Evolutionary conservation across 2,113 vertebrate genomes (phyloP).

Genomic region (Sprattus sprattus): DNA sequence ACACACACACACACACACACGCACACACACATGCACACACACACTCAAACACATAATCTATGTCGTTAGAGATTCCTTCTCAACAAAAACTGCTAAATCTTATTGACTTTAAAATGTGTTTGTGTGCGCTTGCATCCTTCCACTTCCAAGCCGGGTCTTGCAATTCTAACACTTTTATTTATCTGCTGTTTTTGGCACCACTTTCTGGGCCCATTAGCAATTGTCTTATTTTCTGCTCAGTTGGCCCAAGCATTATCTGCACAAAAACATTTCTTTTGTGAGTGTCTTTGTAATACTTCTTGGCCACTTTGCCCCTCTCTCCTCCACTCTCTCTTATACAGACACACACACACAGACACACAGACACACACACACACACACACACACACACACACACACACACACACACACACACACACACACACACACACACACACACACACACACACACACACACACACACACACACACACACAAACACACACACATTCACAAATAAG

Average conservation of each 20-base stretch:
- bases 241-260: background rate
- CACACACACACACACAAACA: background rate
- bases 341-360: background rate
- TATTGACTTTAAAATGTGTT: background rate
- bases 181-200: background rate
- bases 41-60: constrained; percentile 1
- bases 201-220: background rate
- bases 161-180: background rate
- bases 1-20: background rate
- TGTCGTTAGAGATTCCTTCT: background rate
- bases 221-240: background rate
- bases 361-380: background rate
- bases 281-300: background rate
- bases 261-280: background rate
- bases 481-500: background rate
- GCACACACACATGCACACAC: background rate
- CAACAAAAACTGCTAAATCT: background rate
- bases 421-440: background rate
- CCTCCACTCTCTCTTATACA: background rate
- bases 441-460: background rate
- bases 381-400: background rate
- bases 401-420: background rate
- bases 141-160: background rate
- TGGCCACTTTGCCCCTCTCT: background rate
- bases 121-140: background rate